A percentile compares a stretch with the other conserved stretches of the same genome.
Conservation (phyloP, 2,113 vertebrate genomes). For the Empidonax alnorum region DNA sequence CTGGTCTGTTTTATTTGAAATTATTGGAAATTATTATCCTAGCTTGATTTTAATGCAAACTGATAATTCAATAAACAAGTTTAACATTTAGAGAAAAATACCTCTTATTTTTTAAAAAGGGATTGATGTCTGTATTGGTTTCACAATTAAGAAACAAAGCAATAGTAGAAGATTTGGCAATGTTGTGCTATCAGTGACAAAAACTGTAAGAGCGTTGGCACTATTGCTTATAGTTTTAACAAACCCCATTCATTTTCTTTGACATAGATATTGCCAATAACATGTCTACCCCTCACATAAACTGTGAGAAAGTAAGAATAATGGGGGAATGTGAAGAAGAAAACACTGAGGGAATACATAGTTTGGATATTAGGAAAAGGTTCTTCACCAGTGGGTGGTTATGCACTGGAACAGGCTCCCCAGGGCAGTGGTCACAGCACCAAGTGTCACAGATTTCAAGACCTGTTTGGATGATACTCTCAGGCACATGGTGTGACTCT, state of each 20-base stretch:
- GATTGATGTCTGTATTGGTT: not conserved
- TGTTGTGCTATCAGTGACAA: not conserved
- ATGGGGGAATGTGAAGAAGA: not conserved
- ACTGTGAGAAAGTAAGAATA: not conserved
- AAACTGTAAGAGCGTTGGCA: not conserved
- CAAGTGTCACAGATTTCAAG: not conserved
- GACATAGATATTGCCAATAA: not conserved
- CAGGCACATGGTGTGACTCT: not conserved
- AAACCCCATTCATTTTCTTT: not conserved
- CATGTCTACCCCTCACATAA: not conserved
- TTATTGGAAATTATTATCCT: not conserved
- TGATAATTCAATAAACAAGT: not conserved
- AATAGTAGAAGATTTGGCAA: not conserved
- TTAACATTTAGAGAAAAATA: not conserved
- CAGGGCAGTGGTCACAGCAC: not conserved
- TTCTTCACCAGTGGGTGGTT: not conserved
- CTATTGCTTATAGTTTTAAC: not conserved
- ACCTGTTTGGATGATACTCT: not conserved
- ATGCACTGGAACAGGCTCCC: not conserved
- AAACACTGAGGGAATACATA: not conserved
- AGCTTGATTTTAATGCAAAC: not conserved
- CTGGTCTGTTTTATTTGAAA: not conserved
- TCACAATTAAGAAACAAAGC: not conserved
- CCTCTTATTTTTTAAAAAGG: accelerated
- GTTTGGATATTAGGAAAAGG: not conserved